A percentile compares a stretch with the other conserved stretches of the same genome.
Evolutionary conservation across 2,113 vertebrate species (phyloP).

Genomic region (Neofelis nebulosa): DNA sequence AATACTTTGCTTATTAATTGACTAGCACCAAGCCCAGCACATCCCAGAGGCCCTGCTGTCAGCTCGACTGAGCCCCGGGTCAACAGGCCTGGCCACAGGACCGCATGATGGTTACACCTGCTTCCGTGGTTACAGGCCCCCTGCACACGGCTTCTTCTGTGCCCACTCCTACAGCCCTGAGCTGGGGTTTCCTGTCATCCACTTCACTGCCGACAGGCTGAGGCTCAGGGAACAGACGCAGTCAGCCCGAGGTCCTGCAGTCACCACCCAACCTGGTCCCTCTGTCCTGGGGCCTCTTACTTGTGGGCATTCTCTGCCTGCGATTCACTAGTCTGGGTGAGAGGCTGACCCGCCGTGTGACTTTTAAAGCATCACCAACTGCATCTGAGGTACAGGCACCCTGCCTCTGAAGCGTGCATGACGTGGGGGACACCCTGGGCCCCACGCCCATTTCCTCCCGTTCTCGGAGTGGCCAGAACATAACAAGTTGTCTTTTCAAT

Average conservation of each 20-base stretch:
- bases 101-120: neutral
- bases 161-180: neutral
- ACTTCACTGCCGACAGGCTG: neutral
- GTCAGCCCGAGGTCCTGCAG: neutral
- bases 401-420: neutral
- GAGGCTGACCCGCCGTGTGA: neutral
- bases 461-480: neutral
- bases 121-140: neutral
- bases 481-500: neutral
- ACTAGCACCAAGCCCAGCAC: neutral
- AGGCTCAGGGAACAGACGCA: neutral
- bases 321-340: neutral
- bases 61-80: neutral
- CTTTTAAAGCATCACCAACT: neutral
- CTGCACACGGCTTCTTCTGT: neutral
- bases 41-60: neutral
- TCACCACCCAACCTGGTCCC: too few species aligned
- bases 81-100: neutral
- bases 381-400: too few species aligned
- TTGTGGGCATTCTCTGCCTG: fast-evolving
- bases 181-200: neutral
- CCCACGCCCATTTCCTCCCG: neutral
- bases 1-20: neutral
- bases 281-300: fast-evolving
- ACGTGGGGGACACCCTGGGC: fast-evolving